Evolutionary conservation across 2,797 vertebrate genomes (phyloP).

Genomic region (Sparus aurata): DNA sequence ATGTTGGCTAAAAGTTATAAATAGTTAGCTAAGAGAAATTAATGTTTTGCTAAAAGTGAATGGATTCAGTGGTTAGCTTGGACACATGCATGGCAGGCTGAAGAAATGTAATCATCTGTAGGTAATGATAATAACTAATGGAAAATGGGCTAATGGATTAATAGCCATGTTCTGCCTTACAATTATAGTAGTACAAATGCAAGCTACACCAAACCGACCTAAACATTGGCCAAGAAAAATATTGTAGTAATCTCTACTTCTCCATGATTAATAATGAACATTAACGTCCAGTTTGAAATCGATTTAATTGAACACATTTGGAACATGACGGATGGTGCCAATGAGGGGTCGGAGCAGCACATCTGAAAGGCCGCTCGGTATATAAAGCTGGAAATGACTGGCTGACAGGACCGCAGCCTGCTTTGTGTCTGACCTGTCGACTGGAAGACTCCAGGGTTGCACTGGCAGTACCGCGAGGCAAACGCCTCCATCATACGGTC

Average conservation of each 20-base stretch:
- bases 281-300: neutral
- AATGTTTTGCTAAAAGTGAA: no score
- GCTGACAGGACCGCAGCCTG: neutral
- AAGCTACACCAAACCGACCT: neutral
- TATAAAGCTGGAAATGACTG: neutral
- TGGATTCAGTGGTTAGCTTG: no score
- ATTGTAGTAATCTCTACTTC: neutral
- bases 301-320: no score
- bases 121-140: neutral
- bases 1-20: neutral
- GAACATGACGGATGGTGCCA: no score
- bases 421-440: constrained; percentile 90
- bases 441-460: constrained; percentile 98
- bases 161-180: neutral
- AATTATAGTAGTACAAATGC: neutral
- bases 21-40: no score
- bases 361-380: constrained; percentile 1
- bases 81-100: neutral
- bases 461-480: constrained; percentile 96
- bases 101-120: neutral
- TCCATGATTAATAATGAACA: neutral
- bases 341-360: neutral
- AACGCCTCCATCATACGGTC: constrained; percentile 99
- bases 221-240: neutral
- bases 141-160: no score